Evolutionary conservation across 2,888 invertebrate genomes (phyloP).

Genomic region (Meliscaeva auricollis): DNA sequence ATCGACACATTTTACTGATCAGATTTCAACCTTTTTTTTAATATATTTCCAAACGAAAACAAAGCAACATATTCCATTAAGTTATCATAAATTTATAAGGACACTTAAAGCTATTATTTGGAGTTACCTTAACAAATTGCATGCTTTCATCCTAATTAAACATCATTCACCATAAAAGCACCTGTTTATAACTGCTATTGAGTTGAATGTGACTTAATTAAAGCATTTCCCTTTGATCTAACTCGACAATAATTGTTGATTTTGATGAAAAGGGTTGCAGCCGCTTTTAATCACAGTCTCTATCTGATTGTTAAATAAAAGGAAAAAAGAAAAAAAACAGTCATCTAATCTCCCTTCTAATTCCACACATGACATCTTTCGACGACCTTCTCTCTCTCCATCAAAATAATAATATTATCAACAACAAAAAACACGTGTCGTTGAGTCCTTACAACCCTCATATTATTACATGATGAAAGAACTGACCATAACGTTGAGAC

Average conservation of each 20-base stretch:
- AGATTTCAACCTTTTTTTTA: too few relatives aligned
- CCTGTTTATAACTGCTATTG: neutral
- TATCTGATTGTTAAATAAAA: neutral
- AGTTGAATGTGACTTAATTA: constrained; percentile 64
- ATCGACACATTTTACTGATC: too few relatives aligned
- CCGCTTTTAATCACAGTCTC: constrained; percentile 31
- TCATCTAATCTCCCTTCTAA: constrained; percentile 51
- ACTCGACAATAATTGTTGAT: constrained; percentile 41
- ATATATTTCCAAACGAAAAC: too few relatives aligned
- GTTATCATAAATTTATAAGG: too few relatives aligned
- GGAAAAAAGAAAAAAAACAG: neutral
- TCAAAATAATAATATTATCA: constrained; percentile 63
- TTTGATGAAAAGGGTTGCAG: constrained; percentile 43
- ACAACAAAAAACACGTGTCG: constrained; percentile 74
- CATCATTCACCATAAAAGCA: constrained; percentile 11
- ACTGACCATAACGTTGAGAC: constrained; percentile 55
- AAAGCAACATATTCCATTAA: too few relatives aligned
- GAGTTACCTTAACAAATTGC: neutral
- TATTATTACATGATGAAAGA: constrained; percentile 34
- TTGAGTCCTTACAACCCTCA: constrained; percentile 45
- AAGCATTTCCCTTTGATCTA: constrained; percentile 64
- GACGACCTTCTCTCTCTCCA: constrained; percentile 34
- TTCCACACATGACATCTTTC: constrained; percentile 67
- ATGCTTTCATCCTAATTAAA: constrained; percentile 12
- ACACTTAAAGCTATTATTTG: neutral